phyloP scores from a whole-genome alignment of 2,888 invertebrate genomes.

The Drosophila meridionalis region DNA sequence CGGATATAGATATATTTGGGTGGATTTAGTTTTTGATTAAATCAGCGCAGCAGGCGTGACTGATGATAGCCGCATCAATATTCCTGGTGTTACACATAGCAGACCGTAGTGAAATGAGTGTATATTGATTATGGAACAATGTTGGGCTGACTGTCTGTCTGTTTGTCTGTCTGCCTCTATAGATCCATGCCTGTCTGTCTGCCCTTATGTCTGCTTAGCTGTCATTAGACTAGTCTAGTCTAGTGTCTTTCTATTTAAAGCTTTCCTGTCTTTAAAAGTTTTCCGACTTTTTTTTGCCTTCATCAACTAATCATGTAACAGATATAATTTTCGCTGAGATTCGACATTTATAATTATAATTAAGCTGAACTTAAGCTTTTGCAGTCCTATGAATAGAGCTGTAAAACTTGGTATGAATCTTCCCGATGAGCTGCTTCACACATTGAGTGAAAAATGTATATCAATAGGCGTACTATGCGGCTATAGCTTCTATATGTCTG shows the following conservation, averaged over 20 bases:
- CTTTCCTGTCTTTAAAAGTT: neutral
- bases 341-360: too few relatives aligned
- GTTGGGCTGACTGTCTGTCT: neutral
- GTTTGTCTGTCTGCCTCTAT: neutral
- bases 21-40: conserved; percentile 54
- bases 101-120: neutral
- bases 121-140: neutral
- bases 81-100: neutral
- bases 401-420: too few relatives aligned
- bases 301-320: too few relatives aligned
- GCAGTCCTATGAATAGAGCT: too few relatives aligned
- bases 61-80: conserved; percentile 13
- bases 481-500: too few relatives aligned
- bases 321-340: neutral
- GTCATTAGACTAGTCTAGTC: neutral
- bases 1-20: neutral
- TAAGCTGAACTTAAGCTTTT: too few relatives aligned
- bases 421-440: too few relatives aligned
- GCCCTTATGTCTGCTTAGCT: neutral
- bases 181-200: neutral
- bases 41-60: conserved; percentile 49
- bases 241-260: neutral
- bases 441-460: too few relatives aligned
- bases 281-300: neutral
- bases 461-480: too few relatives aligned